Evolutionary conservation across 2,888 invertebrate genomes (phyloP).

Genomic region (Andrena haemorrhoa): DNA sequence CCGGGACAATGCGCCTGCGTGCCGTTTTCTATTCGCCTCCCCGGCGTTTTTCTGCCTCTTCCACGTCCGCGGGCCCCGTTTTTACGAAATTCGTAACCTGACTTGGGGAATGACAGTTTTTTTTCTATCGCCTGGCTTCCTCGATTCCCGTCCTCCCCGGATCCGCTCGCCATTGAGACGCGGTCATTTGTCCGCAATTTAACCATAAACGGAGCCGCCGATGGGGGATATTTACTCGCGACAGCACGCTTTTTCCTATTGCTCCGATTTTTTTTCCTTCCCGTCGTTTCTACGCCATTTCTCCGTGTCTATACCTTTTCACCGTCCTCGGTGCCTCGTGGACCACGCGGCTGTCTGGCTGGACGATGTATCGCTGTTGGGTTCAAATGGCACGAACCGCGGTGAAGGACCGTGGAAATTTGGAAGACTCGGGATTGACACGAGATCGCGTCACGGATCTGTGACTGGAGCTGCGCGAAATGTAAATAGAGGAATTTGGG

Average conservation of each 20-base stretch:
- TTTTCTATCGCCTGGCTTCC: constrained; percentile 43
- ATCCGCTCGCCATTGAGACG: constrained; percentile 64
- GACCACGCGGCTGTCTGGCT: constrained; percentile 32
- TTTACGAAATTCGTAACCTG: constrained; percentile 66
- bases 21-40: constrained; percentile 68
- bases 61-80: constrained; percentile 40
- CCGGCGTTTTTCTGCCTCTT: constrained; percentile 33
- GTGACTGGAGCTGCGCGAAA: constrained; percentile 37
- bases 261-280: constrained; percentile 42
- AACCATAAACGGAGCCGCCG: constrained; percentile 77
- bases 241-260: constrained; percentile 53
- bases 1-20: constrained; percentile 73
- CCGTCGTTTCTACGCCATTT: constrained; percentile 31
- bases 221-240: constrained; percentile 70
- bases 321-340: constrained; percentile 23
- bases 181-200: constrained; percentile 83
- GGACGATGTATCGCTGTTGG: constrained; percentile 73
- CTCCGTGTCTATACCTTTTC: constrained; percentile 25
- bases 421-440: constrained; percentile 74
- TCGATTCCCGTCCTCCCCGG: constrained; percentile 46
- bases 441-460: constrained; percentile 41
- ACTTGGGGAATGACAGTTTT: constrained; percentile 68
- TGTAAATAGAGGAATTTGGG: constrained; percentile 32
- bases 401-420: constrained; percentile 81
- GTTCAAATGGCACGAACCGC: constrained; percentile 78